Evolutionary conservation across 92 coral and sea anemone genomes (phyloP).

Genomic region (Bergia sp.): DNA sequence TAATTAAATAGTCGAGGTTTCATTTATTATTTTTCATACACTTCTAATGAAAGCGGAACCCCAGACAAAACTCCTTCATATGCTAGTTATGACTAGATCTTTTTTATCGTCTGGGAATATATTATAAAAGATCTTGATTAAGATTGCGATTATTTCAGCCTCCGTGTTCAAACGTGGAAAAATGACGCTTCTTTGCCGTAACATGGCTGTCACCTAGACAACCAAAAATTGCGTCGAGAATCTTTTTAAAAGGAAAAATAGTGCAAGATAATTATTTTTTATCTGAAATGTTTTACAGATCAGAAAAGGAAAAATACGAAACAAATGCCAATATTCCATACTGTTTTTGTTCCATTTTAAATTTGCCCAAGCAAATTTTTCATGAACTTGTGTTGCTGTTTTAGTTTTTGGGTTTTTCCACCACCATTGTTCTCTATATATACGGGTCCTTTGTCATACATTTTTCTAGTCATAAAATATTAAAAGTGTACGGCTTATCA

Average conservation of each 20-base stretch:
- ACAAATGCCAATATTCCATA: neutral
- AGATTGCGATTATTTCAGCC: neutral
- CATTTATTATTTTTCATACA: neutral
- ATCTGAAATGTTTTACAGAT: neutral
- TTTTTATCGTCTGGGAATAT: neutral
- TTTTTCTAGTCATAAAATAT: constrained; percentile 8
- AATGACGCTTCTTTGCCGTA: neutral
- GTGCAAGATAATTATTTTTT: neutral
- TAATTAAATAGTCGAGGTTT: constrained; percentile 22
- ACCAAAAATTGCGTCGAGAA: neutral
- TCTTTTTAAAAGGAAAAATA: neutral
- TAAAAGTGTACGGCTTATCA: neutral
- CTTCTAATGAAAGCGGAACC: constrained; percentile 3
- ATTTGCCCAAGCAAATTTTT: neutral
- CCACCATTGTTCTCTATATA: neutral
- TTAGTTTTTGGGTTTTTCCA: neutral
- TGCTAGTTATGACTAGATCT: neutral
- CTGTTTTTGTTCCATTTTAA: neutral
- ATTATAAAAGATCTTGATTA: neutral
- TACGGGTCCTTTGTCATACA: neutral
- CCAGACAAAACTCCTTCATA: neutral
- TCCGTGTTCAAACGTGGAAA: neutral
- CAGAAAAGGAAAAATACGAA: neutral
- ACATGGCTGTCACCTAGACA: neutral
- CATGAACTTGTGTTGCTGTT: neutral